Evolutionary conservation across 35 echinoderm and acorn worm genomes (phyloP).

Genomic region (Amphiura filiformis): DNA sequence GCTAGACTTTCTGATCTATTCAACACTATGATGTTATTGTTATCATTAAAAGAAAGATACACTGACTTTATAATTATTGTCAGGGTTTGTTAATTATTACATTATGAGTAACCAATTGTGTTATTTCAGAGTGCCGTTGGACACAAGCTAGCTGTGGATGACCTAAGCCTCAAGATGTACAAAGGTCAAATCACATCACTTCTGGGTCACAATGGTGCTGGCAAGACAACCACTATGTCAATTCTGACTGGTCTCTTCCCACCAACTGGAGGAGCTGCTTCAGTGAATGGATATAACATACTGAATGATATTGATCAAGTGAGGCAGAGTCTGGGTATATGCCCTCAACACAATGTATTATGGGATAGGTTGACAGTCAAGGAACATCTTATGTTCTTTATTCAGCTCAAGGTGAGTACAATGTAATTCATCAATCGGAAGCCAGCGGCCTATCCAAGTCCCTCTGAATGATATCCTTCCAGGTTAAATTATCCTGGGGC

Average conservation of each 20-base stretch:
- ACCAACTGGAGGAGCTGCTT: constrained; percentile 65
- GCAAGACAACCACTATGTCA: constrained; percentile 99
- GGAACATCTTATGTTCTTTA: constrained; percentile 97
- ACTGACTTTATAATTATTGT: too few species aligned
- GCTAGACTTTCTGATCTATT: too few species aligned
- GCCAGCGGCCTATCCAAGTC: too few species aligned
- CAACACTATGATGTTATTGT: too few species aligned
- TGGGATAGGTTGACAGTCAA: constrained; percentile 94
- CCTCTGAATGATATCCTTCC: too few species aligned
- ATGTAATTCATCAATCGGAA: too few species aligned
- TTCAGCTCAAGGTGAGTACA: constrained; percentile 80
- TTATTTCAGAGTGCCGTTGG: constrained; percentile 99
- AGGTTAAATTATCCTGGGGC: too few species aligned
- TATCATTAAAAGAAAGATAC: too few species aligned
- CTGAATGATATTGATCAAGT: constrained; percentile 68
- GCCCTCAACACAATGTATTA: constrained; percentile 98
- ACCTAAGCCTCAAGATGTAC: constrained; percentile 85
- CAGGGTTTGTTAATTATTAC: too few species aligned
- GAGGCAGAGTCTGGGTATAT: constrained; percentile 78
- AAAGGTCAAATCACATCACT: constrained; percentile 98
- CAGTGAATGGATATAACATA: constrained; percentile 80
- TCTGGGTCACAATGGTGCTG: constrained; percentile 95
- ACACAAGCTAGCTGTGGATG: constrained; percentile 92
- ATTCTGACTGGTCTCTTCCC: constrained; percentile 97
- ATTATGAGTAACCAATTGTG: too few species aligned